A percentile compares a stretch with the other conserved stretches of the same genome.
Evolutionary conservation across 1,140 invertebrate genomes (phyloP).

Genomic region (Diprion similis): DNA sequence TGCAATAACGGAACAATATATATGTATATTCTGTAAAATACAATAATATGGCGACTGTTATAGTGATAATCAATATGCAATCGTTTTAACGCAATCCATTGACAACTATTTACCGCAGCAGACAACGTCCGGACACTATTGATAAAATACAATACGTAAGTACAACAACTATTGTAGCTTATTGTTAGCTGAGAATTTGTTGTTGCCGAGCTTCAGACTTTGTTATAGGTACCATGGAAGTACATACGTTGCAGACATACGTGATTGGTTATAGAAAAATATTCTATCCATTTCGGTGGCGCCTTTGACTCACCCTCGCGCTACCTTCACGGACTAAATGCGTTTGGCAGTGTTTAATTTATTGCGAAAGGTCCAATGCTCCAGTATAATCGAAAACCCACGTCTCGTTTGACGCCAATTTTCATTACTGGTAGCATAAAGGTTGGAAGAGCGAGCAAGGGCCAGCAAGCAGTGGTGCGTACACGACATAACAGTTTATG

Average conservation of each 20-base stretch:
- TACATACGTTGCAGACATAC: neutral
- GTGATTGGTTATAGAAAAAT: neutral
- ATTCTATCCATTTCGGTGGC: neutral
- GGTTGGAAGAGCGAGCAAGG: neutral
- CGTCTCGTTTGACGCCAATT: too few relatives aligned
- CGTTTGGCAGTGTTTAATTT: conserved; percentile 16
- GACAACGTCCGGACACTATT: neutral
- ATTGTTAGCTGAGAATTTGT: conserved; percentile 53
- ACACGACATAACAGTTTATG: too few relatives aligned
- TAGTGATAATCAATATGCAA: conserved; percentile 23
- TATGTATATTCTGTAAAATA: conserved; percentile 53
- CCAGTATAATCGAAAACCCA: too few relatives aligned
- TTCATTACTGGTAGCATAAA: neutral
- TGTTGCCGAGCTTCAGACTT: conserved; percentile 50
- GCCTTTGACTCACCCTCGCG: neutral
- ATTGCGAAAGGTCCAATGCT: neutral
- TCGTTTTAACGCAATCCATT: conserved; percentile 1
- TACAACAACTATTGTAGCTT: conserved; percentile 62
- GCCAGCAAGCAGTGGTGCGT: too few relatives aligned
- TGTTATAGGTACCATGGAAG: neutral
- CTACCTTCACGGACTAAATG: neutral
- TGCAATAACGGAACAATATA: conserved; percentile 53
- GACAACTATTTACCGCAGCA: too few relatives aligned
- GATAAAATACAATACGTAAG: conserved; percentile 59
- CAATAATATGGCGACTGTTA: conserved; percentile 44